Percentiles rank a stretch among this genome's conserved stretches.
Conservation (phyloP, 1,140 invertebrate genomes). For the Rhizoglyphus robini region DNA sequence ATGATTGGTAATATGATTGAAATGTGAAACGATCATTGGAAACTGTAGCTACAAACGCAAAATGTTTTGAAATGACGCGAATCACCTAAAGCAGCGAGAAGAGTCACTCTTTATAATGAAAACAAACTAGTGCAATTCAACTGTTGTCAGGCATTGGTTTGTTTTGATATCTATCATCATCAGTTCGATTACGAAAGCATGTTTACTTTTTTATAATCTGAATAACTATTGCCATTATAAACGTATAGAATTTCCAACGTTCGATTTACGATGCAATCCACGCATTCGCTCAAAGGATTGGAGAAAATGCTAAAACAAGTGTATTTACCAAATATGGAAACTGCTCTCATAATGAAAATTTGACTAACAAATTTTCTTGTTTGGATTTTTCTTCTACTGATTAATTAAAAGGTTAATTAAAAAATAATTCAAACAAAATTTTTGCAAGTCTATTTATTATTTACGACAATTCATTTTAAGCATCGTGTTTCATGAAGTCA, state of each 20-base stretch:
- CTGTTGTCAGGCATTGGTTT: constrained; percentile 80
- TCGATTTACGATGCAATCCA: constrained; percentile 72
- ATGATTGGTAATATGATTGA: neutral
- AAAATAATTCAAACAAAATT: too few species aligned
- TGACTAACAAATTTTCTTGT: too few species aligned
- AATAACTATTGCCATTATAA: constrained; percentile 61
- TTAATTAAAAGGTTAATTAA: too few species aligned
- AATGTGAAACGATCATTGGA: too few species aligned
- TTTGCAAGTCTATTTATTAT: too few species aligned
- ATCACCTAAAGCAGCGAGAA: too few species aligned
- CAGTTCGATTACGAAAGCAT: constrained; percentile 74
- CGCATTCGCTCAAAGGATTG: constrained; percentile 54
- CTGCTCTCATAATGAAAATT: constrained; percentile 46
- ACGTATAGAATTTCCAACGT: constrained; percentile 85
- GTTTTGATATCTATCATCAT: constrained; percentile 88
- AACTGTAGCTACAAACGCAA: too few species aligned
- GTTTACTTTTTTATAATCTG: constrained; percentile 72
- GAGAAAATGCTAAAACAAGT: neutral
- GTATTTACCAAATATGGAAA: constrained; percentile 3
- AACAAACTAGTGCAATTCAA: constrained; percentile 50
- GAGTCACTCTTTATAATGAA: neutral
- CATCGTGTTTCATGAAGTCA: too few species aligned
- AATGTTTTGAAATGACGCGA: too few species aligned
- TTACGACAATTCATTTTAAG: too few species aligned
- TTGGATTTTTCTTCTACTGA: too few species aligned